Base-by-base conservation (phyloP, 2,797 vertebrate genomes). In the Rhinatrema bivittatum region DNA sequence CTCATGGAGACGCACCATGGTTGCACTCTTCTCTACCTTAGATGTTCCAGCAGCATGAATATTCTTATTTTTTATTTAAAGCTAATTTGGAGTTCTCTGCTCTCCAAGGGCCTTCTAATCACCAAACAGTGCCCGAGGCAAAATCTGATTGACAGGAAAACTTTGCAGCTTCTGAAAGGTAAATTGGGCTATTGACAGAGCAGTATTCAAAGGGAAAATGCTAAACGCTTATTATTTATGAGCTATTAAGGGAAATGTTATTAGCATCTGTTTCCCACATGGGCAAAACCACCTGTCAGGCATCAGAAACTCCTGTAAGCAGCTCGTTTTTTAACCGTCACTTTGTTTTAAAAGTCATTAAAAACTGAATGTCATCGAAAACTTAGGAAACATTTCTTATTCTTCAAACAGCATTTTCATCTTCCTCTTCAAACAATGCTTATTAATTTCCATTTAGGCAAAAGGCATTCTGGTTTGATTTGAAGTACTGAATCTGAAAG, bases 41-140 rank as follows among this genome's bases (percentile, higher is more conserved):
- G 94, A 90, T 94, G 93, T 91, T 91, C 90, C 84, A 75, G 81
- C 76, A 80, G 85, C 91, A 93, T 94, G 92, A 95, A 93, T 94
- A 92, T 94, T 94, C 78, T 78, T 76, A 87, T 90, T 89, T 84
- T 91, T 94, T 93, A 92, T 95, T 97, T 91, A 95, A 91, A 92
- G 88, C 89, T 94, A 93, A 95, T 94, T 92, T 93, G 87, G 90
- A 90, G 91, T 86, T 88, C 83, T 88, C n/a, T 75, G 5, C 87
- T 93, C 93, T 95, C 94, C 73, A 77, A 80, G 93, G 92, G 91
- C 82, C 86, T 91, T 95, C 92, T 96, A 91, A 96, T 97, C 93
- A 93, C 85, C 87, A 85, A 81, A 90, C 89, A 91, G 82, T 72
- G 93, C 95, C 92, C 4, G 65, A 84, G 90, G 94, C 88, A 75